Base-by-base conservation (phyloP, 2,113 vertebrate genomes). In the Cathartes aura region DNA sequence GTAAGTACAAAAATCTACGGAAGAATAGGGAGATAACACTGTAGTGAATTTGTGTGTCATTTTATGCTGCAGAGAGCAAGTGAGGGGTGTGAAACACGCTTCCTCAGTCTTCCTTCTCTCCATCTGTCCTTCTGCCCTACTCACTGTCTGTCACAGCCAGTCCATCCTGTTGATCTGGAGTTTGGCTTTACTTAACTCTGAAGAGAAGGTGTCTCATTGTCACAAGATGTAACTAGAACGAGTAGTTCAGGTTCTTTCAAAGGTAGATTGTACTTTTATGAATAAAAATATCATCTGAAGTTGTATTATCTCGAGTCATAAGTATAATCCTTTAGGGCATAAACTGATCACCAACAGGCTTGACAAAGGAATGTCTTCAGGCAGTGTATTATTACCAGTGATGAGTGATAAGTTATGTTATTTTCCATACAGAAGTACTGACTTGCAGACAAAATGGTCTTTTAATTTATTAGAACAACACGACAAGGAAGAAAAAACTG, bases 321-420 rank as follows among this genome's bases (percentile, higher is more conserved):
- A 87, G 66, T 59, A 90, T 87, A 97, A 93, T 87, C 73, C 87
- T 94, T 75, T 70, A 73, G 89, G 95, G 87, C 81, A 96, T 89
- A 96, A 97, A 94, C 73, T 94, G 91, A 94, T 97, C 94, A 96
- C 87, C 91, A 95, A 80, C 87, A 94, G 89, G 67, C 47, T 88
- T 96, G 94, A 96, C 86, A 95, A 95, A 92, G 64, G 91, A 96
- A 95, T 96, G 91, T 88, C 93, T 95, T 95, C 74, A 94, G 89
- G 91, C 84, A 82, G 55, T 86, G 71, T 93, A 67, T 96, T 96
- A 96, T 89, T 96, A 94, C 59, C 48, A 40, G 92, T 63, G 96
- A 91, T 96, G 97, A 97, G 87, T 96, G 96, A 93, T 80, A 87
- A 95, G 87, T 87, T 93, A 80, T 81, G 79, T 71, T 94, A 82